A percentile compares a stretch with the other conserved stretches of the same genome.
These are phyloP conservation scores for Cremastinae sp. DNA, from an alignment of 2,888 invertebrate genomes.

Conservation along the genomic window DNA sequence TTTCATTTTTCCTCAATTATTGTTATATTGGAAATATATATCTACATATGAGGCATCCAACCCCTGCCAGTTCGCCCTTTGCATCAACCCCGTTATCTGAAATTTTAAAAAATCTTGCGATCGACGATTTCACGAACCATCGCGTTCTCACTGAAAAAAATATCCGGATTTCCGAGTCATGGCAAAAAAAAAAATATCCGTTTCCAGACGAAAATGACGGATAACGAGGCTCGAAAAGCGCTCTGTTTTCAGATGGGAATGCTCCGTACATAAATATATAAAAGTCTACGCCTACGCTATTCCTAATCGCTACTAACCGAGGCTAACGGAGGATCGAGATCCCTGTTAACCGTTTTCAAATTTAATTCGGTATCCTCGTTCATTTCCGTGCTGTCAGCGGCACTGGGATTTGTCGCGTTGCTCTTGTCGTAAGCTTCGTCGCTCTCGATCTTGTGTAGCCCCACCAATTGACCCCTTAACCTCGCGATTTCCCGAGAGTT, in stretches of 20 bases:
- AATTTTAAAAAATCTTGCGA: constrained; percentile 3
- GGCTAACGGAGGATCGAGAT: constrained; percentile 64
- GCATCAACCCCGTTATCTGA: background rate
- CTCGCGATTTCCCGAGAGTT: constrained; percentile 73
- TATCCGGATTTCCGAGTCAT: background rate
- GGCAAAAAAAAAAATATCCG: background rate
- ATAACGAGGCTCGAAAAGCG: constrained; percentile 1
- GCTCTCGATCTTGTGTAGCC: constrained; percentile 66
- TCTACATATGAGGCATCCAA: constrained; percentile 15
- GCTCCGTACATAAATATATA: constrained; percentile 24
- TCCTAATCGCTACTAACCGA: constrained; percentile 71
- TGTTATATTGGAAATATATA: constrained; percentile 46
- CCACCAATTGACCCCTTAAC: constrained; percentile 71
- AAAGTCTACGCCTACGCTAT: constrained; percentile 61
- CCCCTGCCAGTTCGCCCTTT: no score
- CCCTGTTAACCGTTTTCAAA: constrained; percentile 67
- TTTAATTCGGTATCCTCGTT: constrained; percentile 67
- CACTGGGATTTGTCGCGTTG: constrained; percentile 67
- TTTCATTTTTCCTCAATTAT: constrained; percentile 28
- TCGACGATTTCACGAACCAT: background rate
- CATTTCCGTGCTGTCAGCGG: constrained; percentile 75
- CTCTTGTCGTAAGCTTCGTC: constrained; percentile 25
- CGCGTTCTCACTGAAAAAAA: background rate
- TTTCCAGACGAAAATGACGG: background rate
- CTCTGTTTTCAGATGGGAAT: constrained; percentile 1